Base-by-base conservation (phyloP, 1,140 invertebrate species). In the Trichomalopsis sarcophagae region DNA sequence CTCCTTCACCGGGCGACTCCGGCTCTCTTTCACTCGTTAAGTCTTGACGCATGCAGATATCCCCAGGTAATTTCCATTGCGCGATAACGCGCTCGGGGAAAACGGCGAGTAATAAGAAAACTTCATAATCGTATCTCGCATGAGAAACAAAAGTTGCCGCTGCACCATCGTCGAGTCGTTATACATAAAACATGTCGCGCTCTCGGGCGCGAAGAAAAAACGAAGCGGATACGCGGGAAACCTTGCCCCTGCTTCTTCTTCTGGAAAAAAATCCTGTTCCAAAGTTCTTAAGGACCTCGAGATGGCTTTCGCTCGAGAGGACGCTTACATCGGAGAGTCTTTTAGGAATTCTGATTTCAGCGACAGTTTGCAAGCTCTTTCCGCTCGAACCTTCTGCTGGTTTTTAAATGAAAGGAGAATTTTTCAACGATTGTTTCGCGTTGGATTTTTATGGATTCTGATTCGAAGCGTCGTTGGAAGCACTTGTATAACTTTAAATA, bases 51-150 rank as follows among this genome's bases (percentile, higher is more conserved):
- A 50, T 73, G 44, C 68, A 73, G 66, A 81, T 73, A 81, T 33
- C 66, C 40, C 77, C 11, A n/a, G 79, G 79, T 50, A 71, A 81
- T 73, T 73, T 81, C 79, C 79, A 81, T 81, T 81, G 40, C 68
- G 40, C 9, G 50, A 40, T 77, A 47, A 77, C 75, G 78, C 36
- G 78, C 33, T 17, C 33, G 5, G 77, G 36, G 62, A 81, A 81
- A 47, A 30, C 68, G 68, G 9, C 79, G n/a, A 47, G 78, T 81
- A 73, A 81, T 81, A 81, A 81, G 79, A 73, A 81, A 81, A 81
- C 23, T 81, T 81, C 68, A 73, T 81, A 73, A 81, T 73, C 79
- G 79, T 73, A 81, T 81, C 79, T 81, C 68, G 79, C 33, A 69
- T 30, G 66, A 47, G 36, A 73, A 50, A 73, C 79, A 73, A 81